These are phyloP conservation scores for Nannoperca australis DNA, from an alignment of 2,797 vertebrate species.

Conservation along the genomic window DNA sequence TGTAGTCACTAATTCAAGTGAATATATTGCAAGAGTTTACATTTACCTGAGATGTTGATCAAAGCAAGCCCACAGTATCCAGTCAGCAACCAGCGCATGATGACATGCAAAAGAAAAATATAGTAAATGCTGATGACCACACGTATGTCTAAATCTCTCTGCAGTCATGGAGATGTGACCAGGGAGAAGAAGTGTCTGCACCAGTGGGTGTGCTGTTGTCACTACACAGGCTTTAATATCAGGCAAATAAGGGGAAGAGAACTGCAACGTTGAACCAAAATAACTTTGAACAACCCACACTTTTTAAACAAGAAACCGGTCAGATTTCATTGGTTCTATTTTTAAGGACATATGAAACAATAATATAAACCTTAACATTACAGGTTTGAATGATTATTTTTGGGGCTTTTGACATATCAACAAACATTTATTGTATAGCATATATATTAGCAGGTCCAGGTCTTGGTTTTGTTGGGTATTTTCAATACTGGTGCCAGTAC, in stretches of 20 bases:
- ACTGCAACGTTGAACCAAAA: background rate
- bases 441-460: background rate
- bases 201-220: slow-evolving; percentile 12
- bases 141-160: slow-evolving; percentile 7
- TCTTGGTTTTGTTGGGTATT: background rate
- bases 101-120: slow-evolving; percentile 35
- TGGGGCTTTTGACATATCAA: background rate
- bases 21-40: background rate
- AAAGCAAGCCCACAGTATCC: slow-evolving; percentile 68
- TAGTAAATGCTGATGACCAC: background rate
- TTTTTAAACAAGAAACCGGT: background rate
- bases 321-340: background rate
- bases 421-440: background rate
- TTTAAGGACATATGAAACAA: background rate
- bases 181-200: slow-evolving; percentile 17
- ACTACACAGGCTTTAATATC: background rate
- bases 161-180: slow-evolving; percentile 8
- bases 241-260: slow-evolving; percentile 66
- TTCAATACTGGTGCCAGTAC: background rate
- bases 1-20: background rate
- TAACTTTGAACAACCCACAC: slow-evolving; percentile 2
- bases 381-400: background rate
- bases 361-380: background rate
- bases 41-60: slow-evolving; percentile 79
- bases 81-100: slow-evolving; percentile 75